Percentiles rank a stretch among this genome's conserved stretches.
phyloP scores from a whole-genome alignment of 2,113 vertebrate species.

The Varanus salvator region DNA sequence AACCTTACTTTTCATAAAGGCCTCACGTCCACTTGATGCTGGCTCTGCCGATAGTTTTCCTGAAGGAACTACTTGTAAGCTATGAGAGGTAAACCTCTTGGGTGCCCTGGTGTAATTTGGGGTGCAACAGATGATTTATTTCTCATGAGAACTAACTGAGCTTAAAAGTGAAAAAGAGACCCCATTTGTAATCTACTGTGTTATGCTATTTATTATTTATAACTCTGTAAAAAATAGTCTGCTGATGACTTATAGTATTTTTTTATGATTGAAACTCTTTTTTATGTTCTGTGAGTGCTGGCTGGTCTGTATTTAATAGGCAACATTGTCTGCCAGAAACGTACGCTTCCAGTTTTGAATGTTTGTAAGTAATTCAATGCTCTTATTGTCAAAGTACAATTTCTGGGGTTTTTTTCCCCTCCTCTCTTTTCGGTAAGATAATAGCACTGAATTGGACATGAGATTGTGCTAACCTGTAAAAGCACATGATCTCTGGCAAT shows the following conservation, averaged over 20 bases:
- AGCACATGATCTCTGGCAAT: conserved; percentile 63
- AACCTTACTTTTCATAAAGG: conserved; percentile 6
- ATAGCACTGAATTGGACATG: conserved; percentile 73
- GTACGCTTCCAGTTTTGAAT: conserved; percentile 73
- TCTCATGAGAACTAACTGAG: conserved; percentile 63
- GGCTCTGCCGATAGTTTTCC: conserved; percentile 51
- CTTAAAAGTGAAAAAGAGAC: conserved; percentile 61
- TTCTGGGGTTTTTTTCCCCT: conserved; percentile 58
- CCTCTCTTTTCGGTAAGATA: conserved; percentile 59
- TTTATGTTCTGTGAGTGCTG: conserved; percentile 72
- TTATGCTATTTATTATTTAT: conserved; percentile 81
- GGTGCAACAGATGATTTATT: conserved; percentile 57
- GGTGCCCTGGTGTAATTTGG: conserved; percentile 56
- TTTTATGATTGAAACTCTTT: conserved; percentile 78
- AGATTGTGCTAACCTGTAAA: conserved; percentile 56
- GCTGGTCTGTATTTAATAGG: conserved; percentile 74
- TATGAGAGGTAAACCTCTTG: conserved; percentile 43
- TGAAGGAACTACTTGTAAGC: conserved; percentile 42
- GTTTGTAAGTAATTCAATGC: conserved; percentile 72
- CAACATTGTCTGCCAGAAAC: conserved; percentile 71
- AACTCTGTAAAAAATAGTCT: conserved; percentile 73
- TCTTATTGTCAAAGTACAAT: conserved; percentile 74
- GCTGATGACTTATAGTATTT: conserved; percentile 78
- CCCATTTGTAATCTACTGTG: conserved; percentile 74
- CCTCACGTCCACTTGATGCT: conserved; percentile 27